A percentile compares a stretch with the other conserved stretches of the same genome.
Conservation (phyloP, 2,113 vertebrate genomes). For the Eurypyga helias region DNA sequence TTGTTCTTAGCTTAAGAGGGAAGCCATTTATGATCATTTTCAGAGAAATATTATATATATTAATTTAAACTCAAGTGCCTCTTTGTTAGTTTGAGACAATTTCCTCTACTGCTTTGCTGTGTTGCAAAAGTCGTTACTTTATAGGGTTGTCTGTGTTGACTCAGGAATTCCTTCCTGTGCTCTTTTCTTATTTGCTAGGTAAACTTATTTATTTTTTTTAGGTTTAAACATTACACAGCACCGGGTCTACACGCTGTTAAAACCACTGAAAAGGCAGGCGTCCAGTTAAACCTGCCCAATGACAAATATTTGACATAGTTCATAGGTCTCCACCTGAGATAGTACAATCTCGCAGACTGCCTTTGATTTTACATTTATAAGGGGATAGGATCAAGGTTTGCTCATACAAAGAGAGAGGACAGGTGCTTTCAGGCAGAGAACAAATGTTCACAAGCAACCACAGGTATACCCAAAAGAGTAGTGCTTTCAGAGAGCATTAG, state of each 20-base stretch:
- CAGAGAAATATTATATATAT: neutral
- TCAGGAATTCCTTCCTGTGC: neutral
- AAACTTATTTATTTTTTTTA: slow-evolving; percentile 11
- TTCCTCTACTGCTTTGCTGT: neutral
- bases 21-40: neutral
- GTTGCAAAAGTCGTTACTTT: neutral
- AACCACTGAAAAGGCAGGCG: neutral
- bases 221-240: slow-evolving; percentile 2
- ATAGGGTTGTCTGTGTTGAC: neutral
- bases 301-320: slow-evolving; percentile 18
- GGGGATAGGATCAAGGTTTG: neutral
- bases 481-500: neutral
- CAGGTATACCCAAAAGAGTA: neutral
- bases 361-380: neutral
- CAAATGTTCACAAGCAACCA: neutral
- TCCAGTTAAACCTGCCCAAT: neutral
- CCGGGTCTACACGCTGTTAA: neutral
- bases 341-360: neutral
- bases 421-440: neutral
- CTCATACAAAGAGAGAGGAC: neutral
- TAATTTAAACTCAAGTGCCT: neutral
- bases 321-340: neutral
- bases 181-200: neutral
- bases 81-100: neutral
- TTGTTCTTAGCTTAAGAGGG: neutral